phyloP scores from a whole-genome alignment of 2,113 vertebrate species.

The Mungos mungo region DNA sequence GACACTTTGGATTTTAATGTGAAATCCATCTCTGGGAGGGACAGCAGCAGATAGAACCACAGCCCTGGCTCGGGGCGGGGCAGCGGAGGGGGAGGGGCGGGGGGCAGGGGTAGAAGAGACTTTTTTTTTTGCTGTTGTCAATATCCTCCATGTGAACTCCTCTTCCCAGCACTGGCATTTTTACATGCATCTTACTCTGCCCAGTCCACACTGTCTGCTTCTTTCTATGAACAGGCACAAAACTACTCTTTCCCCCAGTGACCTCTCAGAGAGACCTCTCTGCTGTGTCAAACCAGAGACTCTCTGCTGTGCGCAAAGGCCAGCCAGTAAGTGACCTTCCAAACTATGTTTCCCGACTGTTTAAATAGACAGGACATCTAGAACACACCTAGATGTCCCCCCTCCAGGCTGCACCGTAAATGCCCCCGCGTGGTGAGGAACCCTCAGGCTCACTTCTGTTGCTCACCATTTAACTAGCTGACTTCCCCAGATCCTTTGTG shows the following conservation, averaged over 20 bases:
- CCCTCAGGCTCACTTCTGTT: not conserved
- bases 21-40: not conserved
- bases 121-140: not conserved
- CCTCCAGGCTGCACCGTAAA: not conserved
- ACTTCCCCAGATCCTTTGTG: not conserved
- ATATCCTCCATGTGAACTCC: no score
- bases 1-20: not conserved
- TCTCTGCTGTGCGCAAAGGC: not conserved
- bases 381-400: not conserved
- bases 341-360: not conserved
- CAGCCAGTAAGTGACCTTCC: not conserved
- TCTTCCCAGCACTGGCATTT: not conserved
- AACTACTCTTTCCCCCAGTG: not conserved
- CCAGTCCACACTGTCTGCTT: not conserved
- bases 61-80: not conserved
- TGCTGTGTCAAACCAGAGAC: not conserved
- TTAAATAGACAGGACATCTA: not conserved
- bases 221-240: not conserved
- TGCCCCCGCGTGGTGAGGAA: accelerated
- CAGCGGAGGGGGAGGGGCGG: no score
- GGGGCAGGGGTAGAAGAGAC: not conserved
- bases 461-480: not conserved
- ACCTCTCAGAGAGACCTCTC: not conserved
- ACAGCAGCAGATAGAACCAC: not conserved
- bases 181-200: not conserved